Percentiles rank a stretch among this genome's conserved stretches.
These are phyloP conservation scores for Sycophaga agraensis DNA, from an alignment of 1,140 invertebrate genomes.

Conservation along the genomic window DNA sequence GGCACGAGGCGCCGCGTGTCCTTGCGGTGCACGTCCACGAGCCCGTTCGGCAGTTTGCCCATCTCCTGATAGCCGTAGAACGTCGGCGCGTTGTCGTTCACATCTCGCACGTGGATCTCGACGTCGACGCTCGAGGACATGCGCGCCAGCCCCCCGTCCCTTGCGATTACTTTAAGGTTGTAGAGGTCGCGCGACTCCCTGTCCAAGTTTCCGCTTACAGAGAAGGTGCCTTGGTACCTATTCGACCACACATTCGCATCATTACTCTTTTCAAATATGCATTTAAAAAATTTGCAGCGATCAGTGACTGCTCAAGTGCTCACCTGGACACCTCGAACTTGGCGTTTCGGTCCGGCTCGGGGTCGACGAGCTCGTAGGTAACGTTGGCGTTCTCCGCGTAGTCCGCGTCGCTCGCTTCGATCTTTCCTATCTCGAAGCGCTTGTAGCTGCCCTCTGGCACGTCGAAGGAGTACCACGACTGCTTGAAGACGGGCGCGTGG, in stretches of 20 bases:
- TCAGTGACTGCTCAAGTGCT: too few species aligned
- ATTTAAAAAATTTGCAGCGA: too few species aligned
- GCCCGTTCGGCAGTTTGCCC: slow-evolving; percentile 31
- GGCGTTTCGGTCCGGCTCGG: slow-evolving; percentile 40
- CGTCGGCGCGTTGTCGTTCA: slow-evolving; percentile 75
- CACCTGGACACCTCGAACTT: slow-evolving; percentile 64
- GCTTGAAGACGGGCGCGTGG: slow-evolving; percentile 79
- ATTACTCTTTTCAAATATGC: too few species aligned
- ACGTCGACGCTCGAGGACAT: slow-evolving; percentile 73
- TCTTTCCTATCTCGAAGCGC: slow-evolving; percentile 69
- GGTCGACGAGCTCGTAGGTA: slow-evolving; percentile 64
- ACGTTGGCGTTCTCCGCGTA: slow-evolving; percentile 76
- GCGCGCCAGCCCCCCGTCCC: slow-evolving; percentile 67
- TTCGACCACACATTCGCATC: too few species aligned
- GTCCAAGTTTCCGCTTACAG: slow-evolving; percentile 75
- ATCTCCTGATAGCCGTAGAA: slow-evolving; percentile 73
- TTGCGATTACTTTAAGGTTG: slow-evolving; percentile 72
- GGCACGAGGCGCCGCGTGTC: slow-evolving; percentile 52
- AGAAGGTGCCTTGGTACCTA: slow-evolving; percentile 71
- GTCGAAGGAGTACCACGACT: slow-evolving; percentile 81
- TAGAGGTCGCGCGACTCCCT: slow-evolving; percentile 74
- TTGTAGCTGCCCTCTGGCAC: slow-evolving; percentile 76
- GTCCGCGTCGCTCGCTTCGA: slow-evolving; percentile 76
- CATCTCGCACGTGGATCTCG: slow-evolving; percentile 76
- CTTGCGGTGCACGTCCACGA: background rate